Percentiles rank a stretch among this genome's conserved stretches.
Conservation (phyloP, 2,888 invertebrate genomes). For the Creontiades dilutus region DNA sequence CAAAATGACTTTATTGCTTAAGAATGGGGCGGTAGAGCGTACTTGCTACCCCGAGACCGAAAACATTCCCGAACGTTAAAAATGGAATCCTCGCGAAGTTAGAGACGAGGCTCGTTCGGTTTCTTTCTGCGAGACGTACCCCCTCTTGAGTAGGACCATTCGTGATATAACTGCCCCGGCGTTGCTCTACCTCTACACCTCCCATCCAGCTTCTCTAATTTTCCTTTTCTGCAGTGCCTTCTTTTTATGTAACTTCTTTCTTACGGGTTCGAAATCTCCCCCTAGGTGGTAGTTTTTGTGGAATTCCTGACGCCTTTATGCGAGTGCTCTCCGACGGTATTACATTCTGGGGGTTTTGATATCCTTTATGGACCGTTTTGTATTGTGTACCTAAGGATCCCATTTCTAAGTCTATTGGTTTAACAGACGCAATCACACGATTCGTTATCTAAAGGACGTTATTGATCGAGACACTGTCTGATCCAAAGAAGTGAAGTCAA, state of each 20-base stretch:
- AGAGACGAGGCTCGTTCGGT: conserved; percentile 12
- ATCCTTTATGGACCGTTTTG: conserved; percentile 14
- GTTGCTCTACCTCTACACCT: background rate
- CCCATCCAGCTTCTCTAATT: conserved; percentile 6
- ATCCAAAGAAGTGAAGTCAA: too few relatives aligned
- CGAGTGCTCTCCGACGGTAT: conserved; percentile 15
- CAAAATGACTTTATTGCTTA: conserved; percentile 11
- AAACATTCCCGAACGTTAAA: conserved; percentile 19
- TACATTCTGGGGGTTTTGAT: background rate
- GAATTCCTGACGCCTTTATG: conserved; percentile 8
- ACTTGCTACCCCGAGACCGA: conserved; percentile 16
- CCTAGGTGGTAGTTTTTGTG: conserved; percentile 9
- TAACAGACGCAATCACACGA: background rate
- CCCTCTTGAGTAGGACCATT: background rate
- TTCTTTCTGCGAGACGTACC: conserved; percentile 16
- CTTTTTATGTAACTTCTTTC: conserved; percentile 18
- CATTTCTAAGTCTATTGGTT: conserved; percentile 1
- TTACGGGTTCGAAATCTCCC: conserved; percentile 12
- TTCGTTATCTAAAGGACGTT: too few relatives aligned
- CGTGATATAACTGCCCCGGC: conserved; percentile 16
- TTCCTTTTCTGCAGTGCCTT: background rate
- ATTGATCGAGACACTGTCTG: too few relatives aligned
- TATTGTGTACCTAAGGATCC: background rate
- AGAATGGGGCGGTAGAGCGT: background rate
- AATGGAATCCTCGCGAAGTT: conserved; percentile 16